These are phyloP conservation scores for Apis laboriosa DNA, from an alignment of 1,140 invertebrate species.

Conservation along the genomic window DNA sequence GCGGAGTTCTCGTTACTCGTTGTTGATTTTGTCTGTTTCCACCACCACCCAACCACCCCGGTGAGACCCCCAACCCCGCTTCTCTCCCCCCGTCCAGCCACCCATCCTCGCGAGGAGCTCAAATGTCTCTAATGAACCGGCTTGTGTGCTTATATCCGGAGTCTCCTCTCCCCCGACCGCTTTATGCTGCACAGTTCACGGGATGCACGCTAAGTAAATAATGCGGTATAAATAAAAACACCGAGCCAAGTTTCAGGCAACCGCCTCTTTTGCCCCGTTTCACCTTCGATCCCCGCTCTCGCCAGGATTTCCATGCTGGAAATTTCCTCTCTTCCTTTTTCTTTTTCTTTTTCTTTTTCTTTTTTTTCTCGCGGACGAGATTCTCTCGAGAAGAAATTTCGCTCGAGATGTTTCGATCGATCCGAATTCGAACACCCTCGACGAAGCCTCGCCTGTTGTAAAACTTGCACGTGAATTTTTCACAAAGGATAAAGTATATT, in stretches of 20 bases:
- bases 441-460: too few species aligned
- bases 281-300: background rate
- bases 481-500: slow-evolving; percentile 71
- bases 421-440: too few species aligned
- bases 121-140: slow-evolving; percentile 81
- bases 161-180: slow-evolving; percentile 68
- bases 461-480: slow-evolving; percentile 70
- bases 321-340: background rate
- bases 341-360: too few species aligned
- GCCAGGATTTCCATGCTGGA: background rate
- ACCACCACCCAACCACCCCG: slow-evolving; percentile 70
- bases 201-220: slow-evolving; percentile 73
- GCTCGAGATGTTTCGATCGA: too few species aligned
- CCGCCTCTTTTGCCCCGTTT: background rate
- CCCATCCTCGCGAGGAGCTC: slow-evolving; percentile 72
- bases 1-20: slow-evolving; percentile 81
- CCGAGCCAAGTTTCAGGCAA: slow-evolving; percentile 45
- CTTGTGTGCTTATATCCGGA: slow-evolving; percentile 78
- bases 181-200: slow-evolving; percentile 65
- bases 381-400: too few species aligned
- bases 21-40: slow-evolving; percentile 81
- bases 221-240: slow-evolving; percentile 74
- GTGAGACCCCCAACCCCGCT: slow-evolving; percentile 58
- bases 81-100: slow-evolving; percentile 55
- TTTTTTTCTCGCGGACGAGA: too few species aligned